phyloP scores from a whole-genome alignment of 2,113 vertebrate genomes.

The Orcinus orca region DNA sequence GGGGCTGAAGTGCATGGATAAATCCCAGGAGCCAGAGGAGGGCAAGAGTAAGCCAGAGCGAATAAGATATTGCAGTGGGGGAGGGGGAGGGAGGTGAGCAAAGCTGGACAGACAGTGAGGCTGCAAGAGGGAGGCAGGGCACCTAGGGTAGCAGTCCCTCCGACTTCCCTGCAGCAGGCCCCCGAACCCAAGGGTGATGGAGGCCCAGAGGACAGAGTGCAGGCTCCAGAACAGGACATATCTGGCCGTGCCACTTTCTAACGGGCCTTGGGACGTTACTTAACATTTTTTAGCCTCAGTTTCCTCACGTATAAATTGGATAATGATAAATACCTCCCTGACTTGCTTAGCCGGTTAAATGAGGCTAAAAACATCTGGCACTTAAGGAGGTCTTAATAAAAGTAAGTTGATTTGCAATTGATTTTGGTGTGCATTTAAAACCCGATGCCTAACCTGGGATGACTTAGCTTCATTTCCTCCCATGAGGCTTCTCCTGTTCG shows the following conservation, averaged over 20 bases:
- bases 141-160: neutral
- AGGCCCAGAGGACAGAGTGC: neutral
- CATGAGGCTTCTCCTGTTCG: neutral
- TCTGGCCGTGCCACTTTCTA: neutral
- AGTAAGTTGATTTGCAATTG: neutral
- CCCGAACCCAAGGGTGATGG: neutral
- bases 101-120: neutral
- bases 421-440: neutral
- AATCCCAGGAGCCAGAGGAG: neutral
- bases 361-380: neutral
- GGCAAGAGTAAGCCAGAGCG: neutral
- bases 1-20: neutral
- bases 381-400: neutral
- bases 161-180: neutral
- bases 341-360: neutral
- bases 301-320: neutral
- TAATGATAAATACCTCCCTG: neutral
- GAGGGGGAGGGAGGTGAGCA: neutral
- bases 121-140: neutral
- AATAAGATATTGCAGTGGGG: neutral
- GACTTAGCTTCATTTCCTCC: constrained; percentile 55
- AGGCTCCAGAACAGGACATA: neutral
- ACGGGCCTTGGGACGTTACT: neutral
- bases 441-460: constrained; percentile 36
- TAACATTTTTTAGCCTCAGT: neutral